Evolutionary conservation across 2,797 vertebrate species (phyloP), one percentile per base, ranked within the genome.

Genomic region (Morelia viridis): DNA sequence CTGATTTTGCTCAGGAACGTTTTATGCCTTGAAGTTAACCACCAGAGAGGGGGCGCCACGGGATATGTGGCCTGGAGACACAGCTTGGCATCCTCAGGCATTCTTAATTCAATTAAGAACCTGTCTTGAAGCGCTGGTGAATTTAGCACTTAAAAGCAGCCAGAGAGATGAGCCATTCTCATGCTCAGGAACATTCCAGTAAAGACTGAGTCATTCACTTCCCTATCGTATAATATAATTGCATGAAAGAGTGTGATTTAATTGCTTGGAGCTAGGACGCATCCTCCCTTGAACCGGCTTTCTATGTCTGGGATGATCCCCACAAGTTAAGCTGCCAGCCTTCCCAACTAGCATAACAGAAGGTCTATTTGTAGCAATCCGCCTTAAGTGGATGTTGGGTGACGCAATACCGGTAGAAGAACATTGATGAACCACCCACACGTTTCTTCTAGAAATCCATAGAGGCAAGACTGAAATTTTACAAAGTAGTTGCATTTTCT

Each of bases 61-160:
- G 1, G 58, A 65, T 50, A 76, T 15, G 46, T 24, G 3, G 17
- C 31, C 56, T 76, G 26, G 26, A 60, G n/a, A 26, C 41, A 26
- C 35, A 0, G 2, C 17, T 86, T 61, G 24, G 88, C 88, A 80
- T 19, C 41, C 35, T 50, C 56, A 0, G 8, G 41, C 28, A 19
- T 62, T 53, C 88, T 89, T 53, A 35, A 76, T 89, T 86, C 46
- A 92, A 62, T 90, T 62, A 76, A 76, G 31, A 26, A 1, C 5
- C 46, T 22, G 57, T 9, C 57, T 87, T n/a, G 5, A 85, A 92
- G 46, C 26, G 28, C 83, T n/a, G 41, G 28, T 22, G 53, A 61
- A 41, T 80, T 80, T 85, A 76, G 92, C 53, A 19, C 56, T 87
- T 90, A 85, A 85, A 64, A 88, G 87, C 91, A 65, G 24, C 46